Evolutionary conservation across 1,140 invertebrate genomes (phyloP), one percentile per base, ranked within the genome.

Genomic region (Nasonia longicornis): DNA sequence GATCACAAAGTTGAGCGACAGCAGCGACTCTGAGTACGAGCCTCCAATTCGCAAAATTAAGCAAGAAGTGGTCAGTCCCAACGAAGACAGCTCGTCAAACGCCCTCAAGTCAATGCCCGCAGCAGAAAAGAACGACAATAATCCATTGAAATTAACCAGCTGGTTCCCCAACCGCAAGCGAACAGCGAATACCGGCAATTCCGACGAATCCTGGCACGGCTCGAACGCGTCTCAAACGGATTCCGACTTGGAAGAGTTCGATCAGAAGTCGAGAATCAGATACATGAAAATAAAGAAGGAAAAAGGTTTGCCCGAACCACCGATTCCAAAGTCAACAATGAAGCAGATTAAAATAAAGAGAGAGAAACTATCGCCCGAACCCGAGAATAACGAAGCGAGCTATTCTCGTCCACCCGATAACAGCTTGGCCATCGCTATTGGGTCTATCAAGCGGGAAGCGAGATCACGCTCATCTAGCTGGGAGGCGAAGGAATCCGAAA

Each of bases 1-100:
- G 1, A 29, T 22, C 45, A 35, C 69, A 58, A 73, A 52, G 10
- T 82, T 70, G 63, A 52, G 70, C 45, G 77, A 79, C 22, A 79
- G 45, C 42, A 77, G 73, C n/a, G 31, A 64, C 35, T 52, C 45
- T 0, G 67, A 77, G 3, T n/a, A 10, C 1, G 35, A 70, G 70
- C 4, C 20, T 58, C 6, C 52, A n/a, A n/a, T 12, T 16, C 45
- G 4, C 45, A 14, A 31, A 16, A 67, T 67, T 29, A 67, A 29
- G 22, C 8, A 67, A 58, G 52, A 58, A 16, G 52, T 58, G 6
- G 3, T 12, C 8, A 67, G 11, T 29, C 2, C 64, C 64, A 12
- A 31, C 26, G 29, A 67, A 67, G 10, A 12, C 6, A 29, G 64
- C 26, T 64, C 63, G n/a, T 20, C 20, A 26, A 26, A 58, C 11